These are phyloP conservation scores for Leucophenga montana DNA, from an alignment of 2,888 invertebrate genomes.

Conservation along the genomic window DNA sequence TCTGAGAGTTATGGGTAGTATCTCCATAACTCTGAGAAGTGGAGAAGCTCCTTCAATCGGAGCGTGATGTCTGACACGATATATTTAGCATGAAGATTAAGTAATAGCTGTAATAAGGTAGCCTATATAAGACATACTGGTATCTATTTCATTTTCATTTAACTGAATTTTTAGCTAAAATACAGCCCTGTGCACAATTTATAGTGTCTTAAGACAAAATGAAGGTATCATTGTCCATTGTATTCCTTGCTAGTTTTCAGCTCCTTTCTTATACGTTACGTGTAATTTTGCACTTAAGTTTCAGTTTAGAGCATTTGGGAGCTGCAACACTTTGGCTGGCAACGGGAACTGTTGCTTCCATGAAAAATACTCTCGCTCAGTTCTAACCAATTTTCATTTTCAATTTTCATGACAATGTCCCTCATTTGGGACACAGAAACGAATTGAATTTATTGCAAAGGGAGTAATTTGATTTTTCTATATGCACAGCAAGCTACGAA, in stretches of 20 bases:
- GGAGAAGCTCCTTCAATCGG: no score
- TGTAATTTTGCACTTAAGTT: constrained; percentile 26
- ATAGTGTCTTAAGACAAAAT: no score
- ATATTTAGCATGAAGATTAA: no score
- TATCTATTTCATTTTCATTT: no score
- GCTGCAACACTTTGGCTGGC: constrained; percentile 2
- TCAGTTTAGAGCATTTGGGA: constrained; percentile 2
- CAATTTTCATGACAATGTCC: constrained; percentile 30
- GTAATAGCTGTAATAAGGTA: no score
- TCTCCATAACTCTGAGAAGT: no score
- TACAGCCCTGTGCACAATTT: no score
- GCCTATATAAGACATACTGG: no score
- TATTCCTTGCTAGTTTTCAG: background rate
- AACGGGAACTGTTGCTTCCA: background rate
- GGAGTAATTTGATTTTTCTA: constrained; percentile 16
- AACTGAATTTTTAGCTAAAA: no score
- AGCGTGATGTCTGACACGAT: no score
- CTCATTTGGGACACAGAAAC: constrained; percentile 27
- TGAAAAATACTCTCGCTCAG: background rate
- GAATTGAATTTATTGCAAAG: constrained; percentile 24
- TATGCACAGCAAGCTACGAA: background rate
- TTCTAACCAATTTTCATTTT: constrained; percentile 27
- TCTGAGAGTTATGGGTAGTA: no score
- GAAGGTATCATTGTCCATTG: background rate
- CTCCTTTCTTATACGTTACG: background rate